Evolutionary conservation across 2,888 invertebrate genomes (phyloP).

Genomic region (Anoplius nigerrimus): DNA sequence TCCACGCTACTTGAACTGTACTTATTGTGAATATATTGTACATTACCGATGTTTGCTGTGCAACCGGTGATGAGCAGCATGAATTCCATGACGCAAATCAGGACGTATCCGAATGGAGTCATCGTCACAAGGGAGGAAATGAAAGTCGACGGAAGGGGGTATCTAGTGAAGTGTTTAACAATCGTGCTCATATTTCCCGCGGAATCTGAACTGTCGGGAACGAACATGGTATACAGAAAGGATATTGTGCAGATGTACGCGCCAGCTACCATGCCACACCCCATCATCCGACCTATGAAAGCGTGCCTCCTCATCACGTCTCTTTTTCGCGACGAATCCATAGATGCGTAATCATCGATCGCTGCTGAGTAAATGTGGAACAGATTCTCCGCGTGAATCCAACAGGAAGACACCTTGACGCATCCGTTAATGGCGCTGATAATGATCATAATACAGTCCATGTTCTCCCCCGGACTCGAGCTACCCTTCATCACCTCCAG

Average conservation of each 20-base stretch:
- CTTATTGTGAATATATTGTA: too few species aligned
- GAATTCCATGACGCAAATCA: not conserved
- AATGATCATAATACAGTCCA: not conserved
- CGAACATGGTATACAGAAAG: not conserved
- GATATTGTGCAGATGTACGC: conserved; percentile 4
- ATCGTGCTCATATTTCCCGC: not conserved
- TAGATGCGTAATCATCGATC: conserved; percentile 16
- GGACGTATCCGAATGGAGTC: not conserved
- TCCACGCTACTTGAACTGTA: too few species aligned
- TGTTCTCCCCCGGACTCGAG: not conserved
- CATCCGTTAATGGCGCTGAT: not conserved
- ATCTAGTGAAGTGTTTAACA: not conserved
- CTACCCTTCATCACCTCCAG: not conserved
- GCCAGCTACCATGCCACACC: conserved; percentile 7
- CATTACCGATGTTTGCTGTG: not conserved
- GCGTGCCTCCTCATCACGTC: conserved; percentile 20
- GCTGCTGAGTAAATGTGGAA: conserved; percentile 19
- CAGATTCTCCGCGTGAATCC: not conserved
- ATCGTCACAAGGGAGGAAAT: not conserved
- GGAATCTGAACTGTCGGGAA: not conserved
- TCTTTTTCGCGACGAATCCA: conserved; percentile 11
- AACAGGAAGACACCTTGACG: too few species aligned
- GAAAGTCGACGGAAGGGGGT: not conserved
- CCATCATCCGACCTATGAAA: conserved; percentile 16
- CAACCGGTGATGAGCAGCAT: not conserved